Evolutionary conservation across 2,888 invertebrate genomes (phyloP).

Genomic region (Eristalis arbustorum): DNA sequence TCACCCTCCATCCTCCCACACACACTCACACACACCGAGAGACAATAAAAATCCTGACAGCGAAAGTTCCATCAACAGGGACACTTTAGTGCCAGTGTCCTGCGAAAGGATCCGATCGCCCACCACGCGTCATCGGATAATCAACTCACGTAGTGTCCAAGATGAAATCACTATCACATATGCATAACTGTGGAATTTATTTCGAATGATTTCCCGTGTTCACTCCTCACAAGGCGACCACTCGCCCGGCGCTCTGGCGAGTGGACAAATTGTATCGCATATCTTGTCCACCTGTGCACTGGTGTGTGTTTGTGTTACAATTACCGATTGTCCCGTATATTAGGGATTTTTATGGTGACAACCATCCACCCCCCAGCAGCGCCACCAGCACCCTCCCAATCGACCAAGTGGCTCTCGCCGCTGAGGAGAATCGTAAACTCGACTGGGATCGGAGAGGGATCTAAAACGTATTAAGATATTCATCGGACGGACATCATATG

Average conservation of each 20-base stretch:
- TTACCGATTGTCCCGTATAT: slow-evolving; percentile 70
- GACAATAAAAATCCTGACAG: slow-evolving; percentile 65
- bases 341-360: slow-evolving; percentile 68
- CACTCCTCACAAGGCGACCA: background rate
- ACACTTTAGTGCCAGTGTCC: slow-evolving; percentile 46
- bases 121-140: slow-evolving; percentile 66
- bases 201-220: slow-evolving; percentile 69
- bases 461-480: slow-evolving; percentile 71
- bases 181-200: slow-evolving; percentile 77
- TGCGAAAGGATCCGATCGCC: slow-evolving; percentile 17
- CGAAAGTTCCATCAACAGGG: slow-evolving; percentile 68
- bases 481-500: slow-evolving; percentile 70
- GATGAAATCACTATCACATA: slow-evolving; percentile 78
- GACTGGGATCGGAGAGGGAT: slow-evolving; percentile 55
- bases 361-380: slow-evolving; percentile 17
- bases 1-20: background rate
- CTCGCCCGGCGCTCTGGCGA: too few species aligned
- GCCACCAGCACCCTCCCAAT: background rate
- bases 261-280: slow-evolving; percentile 65
- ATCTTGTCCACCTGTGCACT: slow-evolving; percentile 65
- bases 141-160: slow-evolving; percentile 74
- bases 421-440: slow-evolving; percentile 64
- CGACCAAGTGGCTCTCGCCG: slow-evolving; percentile 21
- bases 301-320: slow-evolving; percentile 37
- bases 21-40: background rate